Conservation (phyloP, 2,113 vertebrate species). For the Neoarius graeffei region DNA sequence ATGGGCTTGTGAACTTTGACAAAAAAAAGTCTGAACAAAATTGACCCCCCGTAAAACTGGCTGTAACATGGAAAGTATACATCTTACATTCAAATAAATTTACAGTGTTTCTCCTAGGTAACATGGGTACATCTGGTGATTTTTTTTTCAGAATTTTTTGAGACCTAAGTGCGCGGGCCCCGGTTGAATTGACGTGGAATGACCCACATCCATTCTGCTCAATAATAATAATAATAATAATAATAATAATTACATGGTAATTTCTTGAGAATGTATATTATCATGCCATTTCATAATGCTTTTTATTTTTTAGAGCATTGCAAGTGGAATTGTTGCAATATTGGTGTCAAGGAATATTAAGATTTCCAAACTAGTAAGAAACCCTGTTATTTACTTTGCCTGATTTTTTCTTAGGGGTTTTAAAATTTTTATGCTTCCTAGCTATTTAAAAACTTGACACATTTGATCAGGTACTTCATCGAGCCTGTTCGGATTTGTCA, state of each 20-base stretch:
- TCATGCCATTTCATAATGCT: not conserved
- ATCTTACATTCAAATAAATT: no score
- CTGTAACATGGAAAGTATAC: no score
- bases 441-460: not conserved
- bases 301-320: constrained; percentile 76
- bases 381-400: not conserved
- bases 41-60: no score
- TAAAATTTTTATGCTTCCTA: not conserved
- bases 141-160: no score
- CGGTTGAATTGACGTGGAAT: no score
- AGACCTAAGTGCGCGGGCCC: no score
- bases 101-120: no score
- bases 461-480: not conserved
- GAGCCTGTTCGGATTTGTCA: not conserved
- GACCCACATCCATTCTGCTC: no score
- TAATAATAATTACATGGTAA: not conserved
- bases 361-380: constrained; percentile 69
- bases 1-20: no score
- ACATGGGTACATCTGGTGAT: no score
- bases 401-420: not conserved
- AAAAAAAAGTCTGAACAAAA: no score
- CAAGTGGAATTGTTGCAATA: constrained; percentile 84
- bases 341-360: constrained; percentile 82
- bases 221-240: no score
- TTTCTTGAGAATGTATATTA: not conserved